phyloP scores from a whole-genome alignment of 1,140 invertebrate genomes.

The Neuroterus valhalla region DNA sequence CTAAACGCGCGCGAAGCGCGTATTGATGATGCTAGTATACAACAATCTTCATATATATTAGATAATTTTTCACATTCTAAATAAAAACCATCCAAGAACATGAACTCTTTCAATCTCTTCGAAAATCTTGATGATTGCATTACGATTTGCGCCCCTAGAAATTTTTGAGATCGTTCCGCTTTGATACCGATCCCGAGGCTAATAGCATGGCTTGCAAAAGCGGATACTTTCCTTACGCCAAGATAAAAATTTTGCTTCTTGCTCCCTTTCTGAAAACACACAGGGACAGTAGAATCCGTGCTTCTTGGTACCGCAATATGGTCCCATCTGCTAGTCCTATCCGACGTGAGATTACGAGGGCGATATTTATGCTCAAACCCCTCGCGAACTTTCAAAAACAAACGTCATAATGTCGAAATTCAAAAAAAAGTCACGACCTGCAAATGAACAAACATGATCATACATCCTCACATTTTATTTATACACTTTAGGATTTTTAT shows the following conservation, averaged over 20 bases:
- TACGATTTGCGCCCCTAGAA: not conserved
- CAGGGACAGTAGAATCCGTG: conserved; percentile 4
- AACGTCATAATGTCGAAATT: not conserved
- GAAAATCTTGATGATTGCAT: conserved; percentile 6
- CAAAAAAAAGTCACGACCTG: too few relatives aligned
- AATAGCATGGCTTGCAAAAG: conserved; percentile 7
- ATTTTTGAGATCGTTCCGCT: conserved; percentile 13
- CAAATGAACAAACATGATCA: too few relatives aligned
- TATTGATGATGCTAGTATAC: too few relatives aligned
- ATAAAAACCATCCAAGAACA: not conserved
- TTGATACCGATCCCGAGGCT: conserved; percentile 6
- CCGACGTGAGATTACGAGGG: conserved; percentile 32
- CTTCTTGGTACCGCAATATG: conserved; percentile 27
- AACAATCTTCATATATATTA: too few relatives aligned
- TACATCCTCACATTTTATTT: too few relatives aligned
- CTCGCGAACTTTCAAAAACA: conserved; percentile 31
- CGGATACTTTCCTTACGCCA: conserved; percentile 15
- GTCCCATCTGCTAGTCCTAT: conserved; percentile 19
- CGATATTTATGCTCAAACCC: conserved; percentile 33
- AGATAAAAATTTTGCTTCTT: conserved; percentile 35
- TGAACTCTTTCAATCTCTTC: not conserved
- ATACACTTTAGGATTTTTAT: too few relatives aligned
- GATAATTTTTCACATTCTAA: too few relatives aligned
- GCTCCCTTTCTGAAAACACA: not conserved
- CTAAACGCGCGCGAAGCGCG: too few relatives aligned